Evolutionary conservation across 2,888 invertebrate species (phyloP), one percentile per base, ranked within the genome.

Genomic region (Lycophotia porphyrea): DNA sequence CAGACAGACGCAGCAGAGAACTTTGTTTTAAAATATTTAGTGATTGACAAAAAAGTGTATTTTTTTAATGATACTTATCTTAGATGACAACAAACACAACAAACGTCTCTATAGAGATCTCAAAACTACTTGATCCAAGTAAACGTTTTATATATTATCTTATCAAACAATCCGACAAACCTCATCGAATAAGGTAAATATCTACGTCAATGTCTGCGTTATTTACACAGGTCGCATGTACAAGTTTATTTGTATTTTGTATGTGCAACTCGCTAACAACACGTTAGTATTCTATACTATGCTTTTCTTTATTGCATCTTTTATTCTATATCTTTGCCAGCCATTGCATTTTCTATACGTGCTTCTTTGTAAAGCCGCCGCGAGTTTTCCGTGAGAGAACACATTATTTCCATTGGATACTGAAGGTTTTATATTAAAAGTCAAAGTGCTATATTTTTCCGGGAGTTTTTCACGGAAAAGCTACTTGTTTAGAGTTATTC

Each of bases 271-370:
- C 27, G 36, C 5, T 47, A 79, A 36, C 34, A 63, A 34, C 74
- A 42, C 66, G 18, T 80, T 74, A 27, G 52, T 74, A 74, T 80
- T 67, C 74, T 21, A 21, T 27, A 49, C 64, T 49, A 34, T n/a
- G n/a, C 31, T 61, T 52, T 52, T n/a, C 55, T 69, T 31, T 44
- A 68, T 75, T 58, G 34, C 15, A 67, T 64, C 36, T 66, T 67
- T 78, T 78, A 73, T 73, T 78, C n/a, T 52, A 60, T 52, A 58
- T 71, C 64, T 76, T 67, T 81, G 55, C 36, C 34, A 81, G 44
- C 71, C 71, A 67, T 80, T 80, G 39, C 71, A 71, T 76, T 81
- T 76, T 67, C 49, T 81, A 36, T 71, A 81, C 81, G 81, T 81
- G 81, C 21, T 31, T 76, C 66, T 76, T 70, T 76, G 36, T 67